Evolutionary conservation across 1,140 invertebrate species (phyloP).

Genomic region (Pachyrhynchus sulphureomaculatus): DNA sequence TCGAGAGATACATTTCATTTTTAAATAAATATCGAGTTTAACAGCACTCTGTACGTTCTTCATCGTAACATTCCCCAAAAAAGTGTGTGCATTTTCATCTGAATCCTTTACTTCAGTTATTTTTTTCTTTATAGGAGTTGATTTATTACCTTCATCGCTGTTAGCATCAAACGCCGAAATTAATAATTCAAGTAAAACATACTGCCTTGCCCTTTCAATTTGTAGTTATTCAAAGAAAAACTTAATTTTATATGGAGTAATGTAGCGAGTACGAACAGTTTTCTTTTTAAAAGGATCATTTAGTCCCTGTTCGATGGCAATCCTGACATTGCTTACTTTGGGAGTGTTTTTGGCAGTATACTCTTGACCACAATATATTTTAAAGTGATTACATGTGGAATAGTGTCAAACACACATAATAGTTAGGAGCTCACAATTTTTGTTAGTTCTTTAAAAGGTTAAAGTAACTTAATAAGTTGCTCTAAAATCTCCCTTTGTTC

Average conservation of each 20-base stretch:
- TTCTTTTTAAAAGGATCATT: slow-evolving; percentile 4
- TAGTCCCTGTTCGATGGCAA: slow-evolving; percentile 5
- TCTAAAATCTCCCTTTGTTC: slow-evolving; percentile 21
- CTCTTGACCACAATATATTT: slow-evolving; percentile 11
- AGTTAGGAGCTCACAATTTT: slow-evolving; percentile 22
- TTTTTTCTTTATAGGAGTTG: no score
- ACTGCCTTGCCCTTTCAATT: not conserved
- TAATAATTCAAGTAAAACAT: not conserved
- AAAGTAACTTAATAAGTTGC: slow-evolving; percentile 16
- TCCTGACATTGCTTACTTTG: not conserved
- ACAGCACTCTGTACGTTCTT: not conserved
- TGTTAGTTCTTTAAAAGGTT: slow-evolving; percentile 34
- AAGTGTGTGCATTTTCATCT: no score
- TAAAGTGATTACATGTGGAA: slow-evolving; percentile 18
- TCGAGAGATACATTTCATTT: not conserved
- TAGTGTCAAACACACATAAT: slow-evolving; percentile 25
- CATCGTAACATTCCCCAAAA: not conserved
- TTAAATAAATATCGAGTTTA: not conserved
- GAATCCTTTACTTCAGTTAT: no score
- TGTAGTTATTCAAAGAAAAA: slow-evolving; percentile 6
- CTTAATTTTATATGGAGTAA: slow-evolving; percentile 6
- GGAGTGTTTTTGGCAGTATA: not conserved
- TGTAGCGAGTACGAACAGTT: slow-evolving; percentile 10
- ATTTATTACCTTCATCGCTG: no score
- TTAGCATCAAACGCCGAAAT: no score